Evolutionary conservation across 2,888 invertebrate species (phyloP).

Genomic region (Sipha maydis): DNA sequence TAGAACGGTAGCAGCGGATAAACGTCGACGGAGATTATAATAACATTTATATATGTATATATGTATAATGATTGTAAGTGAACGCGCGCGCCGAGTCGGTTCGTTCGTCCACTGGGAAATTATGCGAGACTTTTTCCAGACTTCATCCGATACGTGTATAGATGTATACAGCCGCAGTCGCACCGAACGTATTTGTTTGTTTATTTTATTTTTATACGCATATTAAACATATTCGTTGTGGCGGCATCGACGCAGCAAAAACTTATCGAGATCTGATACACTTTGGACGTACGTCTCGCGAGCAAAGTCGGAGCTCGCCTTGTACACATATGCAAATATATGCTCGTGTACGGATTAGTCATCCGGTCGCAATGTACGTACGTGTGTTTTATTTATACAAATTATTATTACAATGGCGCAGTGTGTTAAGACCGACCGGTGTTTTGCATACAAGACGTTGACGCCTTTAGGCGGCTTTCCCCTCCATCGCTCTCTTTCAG

Average conservation of each 20-base stretch:
- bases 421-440: slow-evolving; percentile 15
- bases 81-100: not conserved
- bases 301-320: not conserved
- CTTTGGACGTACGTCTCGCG: slow-evolving; percentile 7
- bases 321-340: not conserved
- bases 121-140: not conserved
- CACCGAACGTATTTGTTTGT: not conserved
- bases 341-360: slow-evolving; percentile 17
- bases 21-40: not conserved
- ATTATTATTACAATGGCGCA: slow-evolving; percentile 43
- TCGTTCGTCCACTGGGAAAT: not conserved
- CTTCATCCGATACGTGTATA: not conserved
- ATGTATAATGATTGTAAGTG: not conserved
- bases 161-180: not conserved
- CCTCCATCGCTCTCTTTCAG: not conserved
- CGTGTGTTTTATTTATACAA: slow-evolving; percentile 29
- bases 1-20: not conserved
- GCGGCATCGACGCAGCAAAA: not conserved
- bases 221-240: not conserved
- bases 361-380: not conserved
- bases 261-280: slow-evolving; percentile 40
- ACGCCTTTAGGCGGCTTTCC: not conserved
- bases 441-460: slow-evolving; percentile 42
- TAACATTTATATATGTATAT: no score
- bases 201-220: not conserved